Percentiles rank a stretch among this genome's conserved stretches.
Conservation (phyloP, 1,140 invertebrate species). For the Drosophila nigromelanica region DNA sequence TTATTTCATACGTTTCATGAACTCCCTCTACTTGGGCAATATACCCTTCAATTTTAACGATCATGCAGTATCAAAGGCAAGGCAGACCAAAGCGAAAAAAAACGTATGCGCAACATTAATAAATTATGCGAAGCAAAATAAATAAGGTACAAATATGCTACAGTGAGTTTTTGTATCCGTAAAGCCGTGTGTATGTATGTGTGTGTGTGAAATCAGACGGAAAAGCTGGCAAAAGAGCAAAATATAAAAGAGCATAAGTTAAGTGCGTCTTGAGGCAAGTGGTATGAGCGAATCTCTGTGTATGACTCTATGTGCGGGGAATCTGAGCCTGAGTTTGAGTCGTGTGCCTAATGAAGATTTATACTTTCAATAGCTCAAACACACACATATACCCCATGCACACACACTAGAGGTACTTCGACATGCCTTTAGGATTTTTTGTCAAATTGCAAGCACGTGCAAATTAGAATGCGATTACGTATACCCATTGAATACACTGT, state of each 20-base stretch:
- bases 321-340: slow-evolving; percentile 7
- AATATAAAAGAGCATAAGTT: slow-evolving; percentile 75
- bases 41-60: slow-evolving; percentile 2
- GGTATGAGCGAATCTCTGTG: slow-evolving; percentile 17
- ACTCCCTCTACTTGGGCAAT: background rate
- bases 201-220: slow-evolving; percentile 61
- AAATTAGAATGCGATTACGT: slow-evolving; percentile 69
- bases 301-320: slow-evolving; percentile 3
- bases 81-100: slow-evolving; percentile 13
- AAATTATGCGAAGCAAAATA: slow-evolving; percentile 73
- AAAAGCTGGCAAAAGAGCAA: slow-evolving; percentile 54
- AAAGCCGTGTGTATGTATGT: slow-evolving; percentile 39
- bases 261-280: slow-evolving; percentile 50
- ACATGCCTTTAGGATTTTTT: slow-evolving; percentile 27
- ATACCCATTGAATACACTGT: slow-evolving; percentile 32
- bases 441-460: slow-evolving; percentile 78
- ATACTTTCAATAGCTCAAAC: slow-evolving; percentile 42
- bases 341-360: slow-evolving; percentile 73
- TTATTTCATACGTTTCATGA: background rate
- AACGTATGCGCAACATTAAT: slow-evolving; percentile 54
- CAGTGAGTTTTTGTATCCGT: slow-evolving; percentile 36
- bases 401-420: slow-evolving; percentile 42
- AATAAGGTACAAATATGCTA: slow-evolving; percentile 72
- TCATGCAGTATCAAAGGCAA: background rate
- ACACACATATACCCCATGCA: slow-evolving; percentile 8